A percentile compares a stretch with the other conserved stretches of the same genome.
These are phyloP conservation scores for Lipotes vexillifer DNA, from an alignment of 2,113 vertebrate genomes.

Conservation along the genomic window DNA sequence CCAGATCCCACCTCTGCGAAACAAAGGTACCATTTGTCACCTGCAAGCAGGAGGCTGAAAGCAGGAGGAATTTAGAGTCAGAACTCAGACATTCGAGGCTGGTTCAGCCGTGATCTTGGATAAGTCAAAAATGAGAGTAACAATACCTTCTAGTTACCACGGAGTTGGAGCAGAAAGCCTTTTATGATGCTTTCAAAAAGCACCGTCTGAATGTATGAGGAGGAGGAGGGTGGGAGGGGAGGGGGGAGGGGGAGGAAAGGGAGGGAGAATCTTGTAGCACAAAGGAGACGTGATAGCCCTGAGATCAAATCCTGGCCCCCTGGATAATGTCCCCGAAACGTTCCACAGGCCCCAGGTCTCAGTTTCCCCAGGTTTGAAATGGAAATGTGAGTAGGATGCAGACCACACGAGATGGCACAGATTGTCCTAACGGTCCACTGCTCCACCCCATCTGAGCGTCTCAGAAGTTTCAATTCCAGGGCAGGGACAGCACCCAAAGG, in stretches of 20 bases:
- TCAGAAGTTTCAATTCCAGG: neutral
- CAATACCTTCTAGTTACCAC: neutral
- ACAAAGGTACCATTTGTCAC: neutral
- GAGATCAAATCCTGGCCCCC: neutral
- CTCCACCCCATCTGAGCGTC: neutral
- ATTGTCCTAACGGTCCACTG: neutral
- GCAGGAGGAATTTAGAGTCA: neutral
- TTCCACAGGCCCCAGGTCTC: neutral
- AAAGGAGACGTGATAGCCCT: too few species aligned
- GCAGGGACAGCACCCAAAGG: neutral
- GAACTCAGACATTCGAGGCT: neutral
- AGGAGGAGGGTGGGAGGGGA: neutral
- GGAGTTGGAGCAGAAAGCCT: neutral
- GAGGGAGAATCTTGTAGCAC: neutral
- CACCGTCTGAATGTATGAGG: neutral
- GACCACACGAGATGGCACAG: neutral
- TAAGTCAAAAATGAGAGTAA: neutral
- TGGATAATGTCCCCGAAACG: neutral
- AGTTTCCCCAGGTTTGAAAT: neutral
- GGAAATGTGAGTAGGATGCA: neutral
- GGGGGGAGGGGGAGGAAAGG: rapidly evolving
- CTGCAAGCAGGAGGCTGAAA: neutral
- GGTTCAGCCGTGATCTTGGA: neutral
- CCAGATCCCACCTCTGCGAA: neutral
- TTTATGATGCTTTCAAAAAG: neutral